Base-by-base conservation (phyloP, 2,113 vertebrate species). In the Thermophis baileyi region DNA sequence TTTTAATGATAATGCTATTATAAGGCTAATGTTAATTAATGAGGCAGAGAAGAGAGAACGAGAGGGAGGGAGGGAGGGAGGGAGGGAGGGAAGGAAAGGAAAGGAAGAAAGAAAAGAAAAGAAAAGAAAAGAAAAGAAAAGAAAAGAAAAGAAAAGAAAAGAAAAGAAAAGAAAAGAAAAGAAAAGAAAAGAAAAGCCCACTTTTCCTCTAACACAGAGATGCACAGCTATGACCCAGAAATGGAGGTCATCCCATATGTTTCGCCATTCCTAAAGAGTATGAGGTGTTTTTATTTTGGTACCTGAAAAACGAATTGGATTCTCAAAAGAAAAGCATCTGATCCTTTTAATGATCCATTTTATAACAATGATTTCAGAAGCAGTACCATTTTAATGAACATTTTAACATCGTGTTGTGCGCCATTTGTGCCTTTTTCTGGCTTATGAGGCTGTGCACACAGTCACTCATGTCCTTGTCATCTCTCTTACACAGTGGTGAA, bases 71-170 rank as follows among this genome's bases (percentile, higher is more conserved):
- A 14, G 4, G 25, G 27, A 4, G 12, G 1, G 27, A n/a, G 11
- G 1, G 4, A n/a, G 3, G 30, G 4, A 74, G 12, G n/a, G 5
- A 74, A n/a, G n/a, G 3, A 5, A 35, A 0, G 6, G n/a, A n/a
- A n/a, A n/a, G n/a, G n/a, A n/a, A n/a, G n/a, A n/a, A 60, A 60
- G 57, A 11, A n/a, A 35, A 12, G 14, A 18, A n/a, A 27, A 63
- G 11, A 14, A 69, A n/a, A n/a, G 1, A n/a, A n/a, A 60, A 60
- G 57, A 11, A n/a, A 35, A 12, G 14, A 18, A n/a, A 27, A 63
- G 11, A 14, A 69, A n/a, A n/a, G 1, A n/a, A n/a, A 60, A 60
- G 57, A 11, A n/a, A 35, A 12, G 14, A 18, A n/a, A 27, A 63
- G 11, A 14, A 69, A n/a, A n/a, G 1, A 11, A n/a, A 35, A 12